Evolutionary conservation across 2,888 invertebrate genomes (phyloP), one percentile per base, ranked within the genome.

Genomic region (Callimorpha dominula): DNA sequence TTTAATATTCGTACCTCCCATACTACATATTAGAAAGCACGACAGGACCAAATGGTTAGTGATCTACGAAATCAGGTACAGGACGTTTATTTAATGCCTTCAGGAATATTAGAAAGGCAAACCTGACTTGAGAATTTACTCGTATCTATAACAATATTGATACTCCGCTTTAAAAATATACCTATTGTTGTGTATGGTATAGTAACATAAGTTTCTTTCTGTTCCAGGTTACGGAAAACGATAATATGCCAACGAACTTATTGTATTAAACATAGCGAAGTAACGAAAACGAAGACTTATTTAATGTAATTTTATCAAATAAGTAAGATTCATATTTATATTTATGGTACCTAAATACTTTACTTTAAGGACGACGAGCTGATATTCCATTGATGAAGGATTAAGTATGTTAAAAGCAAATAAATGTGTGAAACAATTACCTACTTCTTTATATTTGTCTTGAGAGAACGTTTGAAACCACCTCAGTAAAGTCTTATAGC

Each of bases 151-250:
- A 57, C 7, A 4, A 20, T 20, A 20, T 11, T 4, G 11, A 57
- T 0, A 20, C 4, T 20, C 4, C n/a, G n/a, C 54, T 20, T 1
- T 15, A 5, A 42, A 63, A 63, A 42, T 42, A 42, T 46, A 65
- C 20, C 0, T n/a, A 12, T 46, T n/a, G n/a, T 65, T 46, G 12
- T 1, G 31, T 12, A 15, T 31, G 8, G 40, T 9, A 17, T 17
- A 2, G 12, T 42, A 52, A 17, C 8, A 4, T 62, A 17, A 70
- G 4, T 75, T 46, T 76, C 82, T 71, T 73, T 78, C 91, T 89
- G 85, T 93, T 93, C 76, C 92, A 93, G 93, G 92, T 87, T 92
- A 92, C 77, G 93, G 93, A 76, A 89, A 87, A 85, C 86, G 90
- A 87, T 91, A 85, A 88, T 77, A 68, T 46, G 71, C 68, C 78